Percentiles rank a stretch among this genome's conserved stretches.
Conservation (phyloP, 2,888 invertebrate species). For the Brenthis hecate region DNA sequence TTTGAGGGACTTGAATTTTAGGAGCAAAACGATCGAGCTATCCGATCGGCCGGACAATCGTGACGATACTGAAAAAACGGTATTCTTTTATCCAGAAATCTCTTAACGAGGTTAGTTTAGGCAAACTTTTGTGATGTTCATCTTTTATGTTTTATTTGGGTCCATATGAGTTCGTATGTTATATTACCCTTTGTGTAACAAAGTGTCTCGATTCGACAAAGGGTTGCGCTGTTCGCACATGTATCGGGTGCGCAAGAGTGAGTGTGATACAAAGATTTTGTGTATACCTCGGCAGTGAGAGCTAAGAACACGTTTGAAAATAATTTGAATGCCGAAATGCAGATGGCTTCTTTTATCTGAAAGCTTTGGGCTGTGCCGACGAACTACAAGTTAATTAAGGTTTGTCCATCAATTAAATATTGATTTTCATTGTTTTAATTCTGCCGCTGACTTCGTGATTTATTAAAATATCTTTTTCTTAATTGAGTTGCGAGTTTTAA, state of each 20-base stretch:
- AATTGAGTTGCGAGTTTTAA: slow-evolving; percentile 53
- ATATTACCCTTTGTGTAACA: slow-evolving; percentile 64
- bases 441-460: slow-evolving; percentile 70
- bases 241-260: slow-evolving; percentile 69
- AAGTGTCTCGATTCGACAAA: slow-evolving; percentile 55
- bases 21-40: slow-evolving; percentile 64
- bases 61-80: slow-evolving; percentile 80
- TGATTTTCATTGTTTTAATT: slow-evolving; percentile 76
- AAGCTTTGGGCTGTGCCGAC: slow-evolving; percentile 63
- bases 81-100: slow-evolving; percentile 81
- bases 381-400: slow-evolving; percentile 82
- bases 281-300: slow-evolving; percentile 58
- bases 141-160: slow-evolving; percentile 74
- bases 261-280: slow-evolving; percentile 71
- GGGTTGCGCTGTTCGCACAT: slow-evolving; percentile 66
- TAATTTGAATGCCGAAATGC: slow-evolving; percentile 82
- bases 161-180: slow-evolving; percentile 73
- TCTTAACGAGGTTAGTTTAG: slow-evolving; percentile 82
- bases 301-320: slow-evolving; percentile 77
- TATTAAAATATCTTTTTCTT: slow-evolving; percentile 57
- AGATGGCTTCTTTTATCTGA: slow-evolving; percentile 80
- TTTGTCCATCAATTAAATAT: slow-evolving; percentile 81
- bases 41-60: slow-evolving; percentile 78
- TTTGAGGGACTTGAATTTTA: slow-evolving; percentile 40
- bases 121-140: slow-evolving; percentile 80